phyloP scores from a whole-genome alignment of 2,113 vertebrate species.

The Microcebus murinus region DNA sequence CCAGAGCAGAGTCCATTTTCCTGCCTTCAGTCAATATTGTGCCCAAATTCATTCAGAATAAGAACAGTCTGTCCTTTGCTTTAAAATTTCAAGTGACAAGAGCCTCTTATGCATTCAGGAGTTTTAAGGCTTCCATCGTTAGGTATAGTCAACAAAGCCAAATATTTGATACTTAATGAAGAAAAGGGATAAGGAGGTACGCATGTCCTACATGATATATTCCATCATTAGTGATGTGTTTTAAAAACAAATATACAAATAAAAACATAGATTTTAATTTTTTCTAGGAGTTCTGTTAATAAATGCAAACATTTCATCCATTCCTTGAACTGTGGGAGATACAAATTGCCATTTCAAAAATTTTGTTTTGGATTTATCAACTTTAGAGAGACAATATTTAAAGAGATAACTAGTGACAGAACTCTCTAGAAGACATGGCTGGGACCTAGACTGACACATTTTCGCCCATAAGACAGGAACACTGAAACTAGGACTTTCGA shows the following conservation, averaged over 20 bases:
- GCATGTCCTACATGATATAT: background rate
- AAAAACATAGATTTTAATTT: background rate
- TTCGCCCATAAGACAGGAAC: background rate
- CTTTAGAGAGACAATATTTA: background rate
- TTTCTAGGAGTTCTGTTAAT: background rate
- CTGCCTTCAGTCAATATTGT: background rate
- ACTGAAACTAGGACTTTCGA: background rate
- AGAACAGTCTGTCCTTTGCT: background rate
- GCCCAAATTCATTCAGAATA: conserved; percentile 30
- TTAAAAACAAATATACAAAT: background rate
- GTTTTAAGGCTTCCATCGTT: background rate
- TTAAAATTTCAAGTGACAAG: conserved; percentile 10
- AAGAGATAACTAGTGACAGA: background rate
- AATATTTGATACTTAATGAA: conserved; percentile 21
- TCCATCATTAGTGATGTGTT: background rate
- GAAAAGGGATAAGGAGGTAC: background rate
- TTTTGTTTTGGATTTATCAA: background rate
- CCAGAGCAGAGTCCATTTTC: background rate
- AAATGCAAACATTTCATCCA: background rate
- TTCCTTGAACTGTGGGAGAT: background rate
- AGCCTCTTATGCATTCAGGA: background rate
- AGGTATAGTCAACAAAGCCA: background rate
- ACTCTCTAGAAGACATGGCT: background rate
- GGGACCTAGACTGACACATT: background rate
- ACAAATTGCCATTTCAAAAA: background rate